phyloP scores from a whole-genome alignment of 2,888 invertebrate genomes.

The Chymomyza fuscimana region DNA sequence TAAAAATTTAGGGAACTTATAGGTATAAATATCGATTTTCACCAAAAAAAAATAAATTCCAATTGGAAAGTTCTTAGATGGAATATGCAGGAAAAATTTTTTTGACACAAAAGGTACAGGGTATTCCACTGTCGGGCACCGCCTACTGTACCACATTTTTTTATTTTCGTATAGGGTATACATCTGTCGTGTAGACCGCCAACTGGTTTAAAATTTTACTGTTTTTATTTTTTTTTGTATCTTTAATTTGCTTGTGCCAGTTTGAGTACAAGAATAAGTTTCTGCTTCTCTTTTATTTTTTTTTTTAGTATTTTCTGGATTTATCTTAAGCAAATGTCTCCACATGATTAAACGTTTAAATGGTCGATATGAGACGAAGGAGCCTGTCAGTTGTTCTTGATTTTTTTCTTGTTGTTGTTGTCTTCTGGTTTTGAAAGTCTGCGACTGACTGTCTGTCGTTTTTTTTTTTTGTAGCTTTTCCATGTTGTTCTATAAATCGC shows the following conservation, averaged over 20 bases:
- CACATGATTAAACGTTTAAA: constrained; percentile 71
- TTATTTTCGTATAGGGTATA: no score
- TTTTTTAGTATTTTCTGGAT: constrained; percentile 27
- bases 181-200: not conserved
- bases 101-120: no score
- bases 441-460: constrained; percentile 40
- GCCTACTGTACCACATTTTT: no score
- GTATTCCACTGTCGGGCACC: no score
- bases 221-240: constrained; percentile 2
- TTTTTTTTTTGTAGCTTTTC: constrained; percentile 22
- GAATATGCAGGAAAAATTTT: no score
- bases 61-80: no score
- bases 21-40: no score
- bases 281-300: constrained; percentile 5
- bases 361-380: constrained; percentile 63
- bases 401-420: constrained; percentile 43
- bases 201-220: not conserved
- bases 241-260: constrained; percentile 4
- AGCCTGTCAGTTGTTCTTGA: constrained; percentile 43
- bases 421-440: constrained; percentile 43
- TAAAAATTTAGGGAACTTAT: no score
- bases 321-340: constrained; percentile 67
- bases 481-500: constrained; percentile 45
- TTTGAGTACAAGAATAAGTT: not conserved
- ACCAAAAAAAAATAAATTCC: no score